phyloP scores from a whole-genome alignment of 2,797 vertebrate genomes.

The Microctenopoma steveboyesi region DNA sequence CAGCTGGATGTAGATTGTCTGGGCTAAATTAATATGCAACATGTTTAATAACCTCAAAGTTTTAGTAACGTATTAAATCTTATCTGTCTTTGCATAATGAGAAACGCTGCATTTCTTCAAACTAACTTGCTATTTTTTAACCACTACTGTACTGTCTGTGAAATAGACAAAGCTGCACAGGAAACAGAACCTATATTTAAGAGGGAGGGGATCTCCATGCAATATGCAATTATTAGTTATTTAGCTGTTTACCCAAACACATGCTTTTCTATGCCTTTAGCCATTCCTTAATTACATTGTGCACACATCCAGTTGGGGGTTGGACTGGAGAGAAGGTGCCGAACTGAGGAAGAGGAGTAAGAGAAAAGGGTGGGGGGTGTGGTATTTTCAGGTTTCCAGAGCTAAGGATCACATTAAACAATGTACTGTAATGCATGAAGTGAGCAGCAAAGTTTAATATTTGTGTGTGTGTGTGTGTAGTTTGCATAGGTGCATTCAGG shows the following conservation, averaged over 20 bases:
- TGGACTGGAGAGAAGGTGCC: constrained; percentile 5
- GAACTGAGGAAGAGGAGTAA: background rate
- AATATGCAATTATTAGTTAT: constrained; percentile 67
- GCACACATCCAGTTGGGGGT: constrained; percentile 38
- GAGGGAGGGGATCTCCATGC: constrained; percentile 49
- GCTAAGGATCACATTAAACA: constrained; percentile 31
- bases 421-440: constrained; percentile 54
- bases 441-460: constrained; percentile 20
- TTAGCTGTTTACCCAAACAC: constrained; percentile 52
- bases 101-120: background rate
- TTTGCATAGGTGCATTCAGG: constrained; percentile 18
- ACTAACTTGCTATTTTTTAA: constrained; percentile 24
- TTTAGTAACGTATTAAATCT: background rate
- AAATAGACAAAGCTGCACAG: constrained; percentile 6
- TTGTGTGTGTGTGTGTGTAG: constrained; percentile 13
- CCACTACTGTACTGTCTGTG: background rate
- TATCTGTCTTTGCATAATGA: background rate
- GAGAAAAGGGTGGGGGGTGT: background rate
- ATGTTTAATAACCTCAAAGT: background rate
- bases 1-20: background rate
- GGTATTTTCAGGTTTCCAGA: too few species aligned
- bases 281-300: constrained; percentile 56
- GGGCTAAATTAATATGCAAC: background rate
- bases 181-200: constrained; percentile 60
- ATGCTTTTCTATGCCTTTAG: constrained; percentile 48